Conservation (phyloP, 2,888 invertebrate species). For the Andrena haemorrhoa region DNA sequence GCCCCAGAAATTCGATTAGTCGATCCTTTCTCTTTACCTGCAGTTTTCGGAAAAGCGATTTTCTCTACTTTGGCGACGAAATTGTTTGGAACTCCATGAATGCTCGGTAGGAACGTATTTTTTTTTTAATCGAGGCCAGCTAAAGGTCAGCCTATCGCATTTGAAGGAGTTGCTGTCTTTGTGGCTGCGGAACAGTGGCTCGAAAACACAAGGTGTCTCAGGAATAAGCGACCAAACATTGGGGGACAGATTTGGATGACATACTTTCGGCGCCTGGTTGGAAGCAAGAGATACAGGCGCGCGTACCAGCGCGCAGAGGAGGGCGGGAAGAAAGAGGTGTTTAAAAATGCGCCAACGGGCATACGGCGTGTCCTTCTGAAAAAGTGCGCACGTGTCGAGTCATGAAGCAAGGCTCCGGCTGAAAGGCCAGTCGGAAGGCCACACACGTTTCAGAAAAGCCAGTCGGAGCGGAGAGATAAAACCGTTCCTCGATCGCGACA, state of each 20-base stretch:
- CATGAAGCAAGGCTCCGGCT: slow-evolving; percentile 27
- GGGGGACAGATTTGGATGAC: neutral
- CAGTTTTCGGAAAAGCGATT: slow-evolving; percentile 3
- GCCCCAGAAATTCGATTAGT: neutral
- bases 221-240: slow-evolving; percentile 6
- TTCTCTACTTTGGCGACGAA: neutral
- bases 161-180: neutral
- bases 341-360: slow-evolving; percentile 39
- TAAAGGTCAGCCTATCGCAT: neutral
- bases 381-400: slow-evolving; percentile 49
- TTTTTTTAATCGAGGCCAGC: neutral
- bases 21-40: neutral
- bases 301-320: slow-evolving; percentile 15
- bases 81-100: neutral
- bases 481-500: neutral
- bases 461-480: slow-evolving; percentile 15
- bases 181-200: neutral
- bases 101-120: neutral
- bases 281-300: neutral
- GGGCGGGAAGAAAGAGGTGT: slow-evolving; percentile 11
- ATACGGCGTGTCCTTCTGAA: slow-evolving; percentile 49
- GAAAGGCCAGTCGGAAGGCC: slow-evolving; percentile 58
- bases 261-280: neutral
- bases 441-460: slow-evolving; percentile 25
- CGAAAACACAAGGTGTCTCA: neutral